Evolutionary conservation across 2,888 invertebrate species (phyloP).

Genomic region (Hyalella azteca): DNA sequence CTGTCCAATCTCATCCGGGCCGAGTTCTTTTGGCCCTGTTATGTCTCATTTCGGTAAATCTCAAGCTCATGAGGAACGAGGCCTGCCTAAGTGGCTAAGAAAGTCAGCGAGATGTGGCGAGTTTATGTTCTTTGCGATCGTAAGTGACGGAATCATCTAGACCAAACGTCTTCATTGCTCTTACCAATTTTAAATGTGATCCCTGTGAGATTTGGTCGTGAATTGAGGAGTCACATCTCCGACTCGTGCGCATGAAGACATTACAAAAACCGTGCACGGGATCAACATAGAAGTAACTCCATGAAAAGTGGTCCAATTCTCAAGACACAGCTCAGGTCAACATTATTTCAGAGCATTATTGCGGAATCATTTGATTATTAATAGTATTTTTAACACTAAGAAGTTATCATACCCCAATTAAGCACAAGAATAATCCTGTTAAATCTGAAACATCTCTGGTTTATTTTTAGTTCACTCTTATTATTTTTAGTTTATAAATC

Average conservation of each 20-base stretch:
- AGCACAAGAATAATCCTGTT: too few species aligned
- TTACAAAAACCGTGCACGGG: too few species aligned
- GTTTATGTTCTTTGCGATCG: conserved; percentile 28
- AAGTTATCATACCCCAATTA: too few species aligned
- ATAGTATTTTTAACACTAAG: too few species aligned
- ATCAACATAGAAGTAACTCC: too few species aligned
- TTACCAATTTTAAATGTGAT: conserved; percentile 37
- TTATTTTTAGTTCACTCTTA: too few species aligned
- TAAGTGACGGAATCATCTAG: conserved; percentile 30
- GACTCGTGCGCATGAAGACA: not conserved
- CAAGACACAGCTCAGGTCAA: too few species aligned
- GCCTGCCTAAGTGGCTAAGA: conserved; percentile 27
- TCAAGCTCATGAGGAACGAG: conserved; percentile 30
- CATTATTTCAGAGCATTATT: too few species aligned
- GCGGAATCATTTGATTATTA: too few species aligned
- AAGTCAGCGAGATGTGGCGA: conserved; percentile 27
- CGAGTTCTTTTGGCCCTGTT: conserved; percentile 28
- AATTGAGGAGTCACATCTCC: conserved; percentile 10
- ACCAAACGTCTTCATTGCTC: conserved; percentile 11
- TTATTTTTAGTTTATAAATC: too few species aligned
- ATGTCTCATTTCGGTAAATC: conserved; percentile 34
- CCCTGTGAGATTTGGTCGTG: conserved; percentile 14
- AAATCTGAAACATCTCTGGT: too few species aligned
- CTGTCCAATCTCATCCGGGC: conserved; percentile 33
- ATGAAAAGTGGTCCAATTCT: too few species aligned